Evolutionary conservation across 2,113 vertebrate genomes (phyloP).

Genomic region (Rhinolophus ferrumequinum): DNA sequence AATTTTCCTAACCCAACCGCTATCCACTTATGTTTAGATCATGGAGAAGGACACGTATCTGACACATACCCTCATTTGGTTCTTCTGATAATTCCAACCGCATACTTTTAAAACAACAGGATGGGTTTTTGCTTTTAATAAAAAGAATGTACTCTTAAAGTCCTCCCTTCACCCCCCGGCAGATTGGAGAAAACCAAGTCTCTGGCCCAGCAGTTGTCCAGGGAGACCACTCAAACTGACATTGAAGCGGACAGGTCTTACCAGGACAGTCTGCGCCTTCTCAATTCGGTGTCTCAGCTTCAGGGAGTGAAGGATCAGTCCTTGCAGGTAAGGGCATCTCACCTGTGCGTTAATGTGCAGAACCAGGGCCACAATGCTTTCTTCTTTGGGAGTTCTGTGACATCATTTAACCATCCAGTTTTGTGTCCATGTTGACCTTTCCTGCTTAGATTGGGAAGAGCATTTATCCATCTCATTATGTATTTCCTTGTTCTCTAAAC

Average conservation of each 20-base stretch:
- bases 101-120: background rate
- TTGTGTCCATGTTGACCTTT: background rate
- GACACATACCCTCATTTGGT: background rate
- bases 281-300: slow-evolving; percentile 75
- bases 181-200: slow-evolving; percentile 82
- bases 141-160: background rate
- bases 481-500: background rate
- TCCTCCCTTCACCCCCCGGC: background rate
- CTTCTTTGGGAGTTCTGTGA: background rate
- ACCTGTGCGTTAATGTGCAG: background rate
- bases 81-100: background rate
- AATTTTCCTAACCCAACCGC: background rate
- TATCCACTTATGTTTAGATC: background rate
- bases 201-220: slow-evolving; percentile 75
- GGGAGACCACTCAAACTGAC: slow-evolving; percentile 72
- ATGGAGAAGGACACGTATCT: background rate
- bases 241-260: slow-evolving; percentile 78
- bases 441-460: background rate
- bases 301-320: background rate
- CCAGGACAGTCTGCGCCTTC: slow-evolving; percentile 80
- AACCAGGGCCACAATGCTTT: background rate
- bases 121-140: background rate
- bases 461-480: background rate
- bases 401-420: background rate
- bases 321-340: slow-evolving; percentile 81